Conservation (phyloP, 2,888 invertebrate genomes). For the Eremobia ochroleuca region DNA sequence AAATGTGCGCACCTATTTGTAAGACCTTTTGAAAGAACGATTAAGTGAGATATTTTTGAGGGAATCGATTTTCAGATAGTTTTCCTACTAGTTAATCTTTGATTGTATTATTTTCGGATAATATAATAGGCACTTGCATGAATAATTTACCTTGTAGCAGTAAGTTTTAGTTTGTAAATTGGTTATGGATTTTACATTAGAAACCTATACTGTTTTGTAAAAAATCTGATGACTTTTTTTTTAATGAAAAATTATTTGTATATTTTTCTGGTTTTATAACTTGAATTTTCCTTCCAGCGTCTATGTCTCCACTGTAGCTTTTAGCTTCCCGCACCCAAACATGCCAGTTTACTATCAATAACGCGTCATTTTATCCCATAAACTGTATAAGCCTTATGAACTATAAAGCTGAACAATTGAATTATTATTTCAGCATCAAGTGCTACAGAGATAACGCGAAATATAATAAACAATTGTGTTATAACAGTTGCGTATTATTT, state of each 20-base stretch:
- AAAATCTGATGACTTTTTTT: not conserved
- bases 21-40: conserved; percentile 7
- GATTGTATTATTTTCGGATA: not conserved
- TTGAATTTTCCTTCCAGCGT: conserved; percentile 69
- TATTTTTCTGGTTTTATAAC: not conserved
- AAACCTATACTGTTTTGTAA: not conserved
- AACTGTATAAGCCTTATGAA: conserved; percentile 75
- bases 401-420: conserved; percentile 74
- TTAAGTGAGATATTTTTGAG: not conserved
- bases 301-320: conserved; percentile 74
- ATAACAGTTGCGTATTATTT: conserved; percentile 63
- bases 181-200: not conserved
- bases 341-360: conserved; percentile 85
- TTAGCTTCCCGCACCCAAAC: conserved; percentile 79
- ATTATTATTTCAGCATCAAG: conserved; percentile 64
- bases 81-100: not conserved
- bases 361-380: conserved; percentile 83
- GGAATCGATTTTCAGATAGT: not conserved
- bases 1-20: conserved; percentile 29
- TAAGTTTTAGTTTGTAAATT: not conserved
- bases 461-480: conserved; percentile 62
- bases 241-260: not conserved
- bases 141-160: not conserved
- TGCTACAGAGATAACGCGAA: conserved; percentile 36
- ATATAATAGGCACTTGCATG: no score